phyloP scores from a whole-genome alignment of 2,797 vertebrate genomes.

The Peromyscus attwateri region DNA sequence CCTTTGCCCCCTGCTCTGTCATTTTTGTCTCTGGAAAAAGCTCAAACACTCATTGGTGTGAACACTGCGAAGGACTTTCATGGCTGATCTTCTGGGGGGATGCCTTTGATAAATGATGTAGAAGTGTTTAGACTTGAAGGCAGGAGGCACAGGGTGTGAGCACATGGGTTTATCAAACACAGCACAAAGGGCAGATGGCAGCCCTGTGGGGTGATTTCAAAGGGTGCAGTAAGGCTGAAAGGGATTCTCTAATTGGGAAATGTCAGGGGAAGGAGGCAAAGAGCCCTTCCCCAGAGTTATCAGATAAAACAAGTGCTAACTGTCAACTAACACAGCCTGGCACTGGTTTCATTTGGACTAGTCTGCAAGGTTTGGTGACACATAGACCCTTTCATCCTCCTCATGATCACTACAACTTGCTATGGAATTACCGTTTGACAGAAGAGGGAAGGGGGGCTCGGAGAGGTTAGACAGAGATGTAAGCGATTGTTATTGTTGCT shows the following conservation, averaged over 20 bases:
- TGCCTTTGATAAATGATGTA: constrained; percentile 75
- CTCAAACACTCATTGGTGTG: constrained; percentile 80
- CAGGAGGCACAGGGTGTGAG: constrained; percentile 12
- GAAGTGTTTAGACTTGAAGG: constrained; percentile 62
- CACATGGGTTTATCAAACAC: constrained; percentile 60
- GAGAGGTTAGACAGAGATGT: not conserved
- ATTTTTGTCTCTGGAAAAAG: constrained; percentile 83
- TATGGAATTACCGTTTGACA: not conserved
- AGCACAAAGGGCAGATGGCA: not conserved
- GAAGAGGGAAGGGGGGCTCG: constrained; percentile 27
- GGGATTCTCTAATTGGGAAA: constrained; percentile 50
- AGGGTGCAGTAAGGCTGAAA: not conserved
- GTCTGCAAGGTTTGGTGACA: not conserved
- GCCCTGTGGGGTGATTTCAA: not conserved
- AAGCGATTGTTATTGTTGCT: not conserved
- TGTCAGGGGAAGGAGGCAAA: not conserved
- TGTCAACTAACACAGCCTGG: not conserved
- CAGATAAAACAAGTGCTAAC: not conserved
- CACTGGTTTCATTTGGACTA: not conserved
- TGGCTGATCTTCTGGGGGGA: constrained; percentile 63
- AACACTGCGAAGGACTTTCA: constrained; percentile 80
- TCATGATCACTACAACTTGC: not conserved
- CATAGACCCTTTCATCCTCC: not conserved
- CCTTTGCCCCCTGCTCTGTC: constrained; percentile 74
- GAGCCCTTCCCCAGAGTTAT: not conserved